Base-by-base conservation (phyloP, 2,888 invertebrate genomes). In the Chaetogeoica ovagalla region DNA sequence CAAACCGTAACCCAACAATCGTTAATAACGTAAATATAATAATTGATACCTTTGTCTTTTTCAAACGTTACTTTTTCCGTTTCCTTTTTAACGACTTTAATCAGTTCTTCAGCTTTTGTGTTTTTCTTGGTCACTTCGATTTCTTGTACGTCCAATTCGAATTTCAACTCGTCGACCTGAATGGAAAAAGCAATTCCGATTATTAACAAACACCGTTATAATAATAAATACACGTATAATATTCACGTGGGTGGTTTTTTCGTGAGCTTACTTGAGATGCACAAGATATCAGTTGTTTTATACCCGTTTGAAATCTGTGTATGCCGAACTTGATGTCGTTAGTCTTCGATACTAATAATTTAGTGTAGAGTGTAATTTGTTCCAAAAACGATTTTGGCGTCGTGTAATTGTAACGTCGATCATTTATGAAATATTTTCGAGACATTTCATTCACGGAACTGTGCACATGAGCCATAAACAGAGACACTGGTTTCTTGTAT, bases 361-460 rank as follows among this genome's bases (percentile, higher is more conserved):
- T 94, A 0, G 90, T 88, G 85, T 92, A 97, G 8, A 97, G 88
- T 15, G 92, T 90, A 82, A 97, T 96, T 85, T 96, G 94, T 86
- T 97, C 97, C 69, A 98, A 87, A 87, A 97, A 98, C 0, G 95
- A 94, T 87, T 98, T 98, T 0, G 97, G 97, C 0, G 97, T 98
- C 0, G 97, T 97, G 86, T 97, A 97, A 86, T 97, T 97, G 87
- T 95, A 96, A 7, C 97, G 90, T 60, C 91, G 91, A 84, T 97
- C 97, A 85, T 95, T 96, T 83, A 90, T 88, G 83, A 94, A 88
- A 86, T 96, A 97, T 8, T 89, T 86, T 5, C 90, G 88, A 0
- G 96, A 96, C 88, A 95, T 93, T 65, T 92, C 90, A 85, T 96
- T 96, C 0, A 97, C 97, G 43, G 93, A 92, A 81, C 91, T 90